Evolutionary conservation across 2,888 invertebrate genomes (phyloP), one percentile per base, ranked within the genome.

Genomic region (Plusia festucae): DNA sequence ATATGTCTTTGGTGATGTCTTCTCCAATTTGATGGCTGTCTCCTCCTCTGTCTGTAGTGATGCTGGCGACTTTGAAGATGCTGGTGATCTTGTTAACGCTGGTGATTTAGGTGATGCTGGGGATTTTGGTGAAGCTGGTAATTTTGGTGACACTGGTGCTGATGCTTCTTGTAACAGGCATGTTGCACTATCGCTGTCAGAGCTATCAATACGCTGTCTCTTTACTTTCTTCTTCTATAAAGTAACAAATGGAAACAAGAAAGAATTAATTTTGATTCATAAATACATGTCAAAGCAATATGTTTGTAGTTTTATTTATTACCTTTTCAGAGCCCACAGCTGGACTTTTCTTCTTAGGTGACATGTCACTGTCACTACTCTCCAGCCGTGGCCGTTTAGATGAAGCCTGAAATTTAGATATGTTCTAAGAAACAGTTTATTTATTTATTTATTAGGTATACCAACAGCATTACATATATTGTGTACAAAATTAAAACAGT

Each of bases 181-280:
- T 15, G 70, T 56, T 13, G 89, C 90, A 0, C 87, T 51, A 63
- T 94, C 94, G 82, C 93, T 93, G 11, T 83, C 88, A 0, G 93
- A 92, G 57, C 94, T 95, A 44, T 91, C 91, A 75, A 93, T 93
- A 20, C 93, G 81, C 67, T 88, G 91, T 0, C 93, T 88, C 84
- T 94, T 95, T 9, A 71, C 20, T 81, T 88, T 92, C 70, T 88
- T 91, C 78, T 90, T 91, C 92, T 92, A 69, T 27, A 61, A 64
- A 13, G 8, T 49, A 3, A 46, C 52, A 40, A 40, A 40, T n/a
- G n/a, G n/a, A n/a, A n/a, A n/a, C n/a, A n/a, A n/a, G 5, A 3
- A 24, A 24, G 5, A 24, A 24, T 24, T 24, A 24, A 24, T 24
- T 24, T 24, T 24, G 2, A 24, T 24, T 24, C 5, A 24, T 24